Evolutionary conservation across 2,113 vertebrate species (phyloP).

Genomic region (Mobula hypostoma): DNA sequence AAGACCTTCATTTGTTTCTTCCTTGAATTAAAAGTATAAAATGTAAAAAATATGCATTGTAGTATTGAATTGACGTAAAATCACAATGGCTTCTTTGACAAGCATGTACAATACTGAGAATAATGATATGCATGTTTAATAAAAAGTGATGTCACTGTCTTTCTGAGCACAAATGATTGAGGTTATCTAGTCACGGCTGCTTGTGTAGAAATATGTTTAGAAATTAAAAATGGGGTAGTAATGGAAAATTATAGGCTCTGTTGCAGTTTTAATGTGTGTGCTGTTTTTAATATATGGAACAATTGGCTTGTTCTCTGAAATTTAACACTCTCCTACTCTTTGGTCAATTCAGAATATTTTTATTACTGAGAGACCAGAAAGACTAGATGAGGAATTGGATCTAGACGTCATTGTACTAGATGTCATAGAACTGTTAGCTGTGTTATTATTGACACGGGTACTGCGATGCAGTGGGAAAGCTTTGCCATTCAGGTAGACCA

Average conservation of each 20-base stretch:
- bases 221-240: neutral
- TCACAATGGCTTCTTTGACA: slow-evolving; percentile 26
- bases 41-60: neutral
- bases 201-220: neutral
- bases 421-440: neutral
- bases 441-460: too few relatives aligned
- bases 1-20: slow-evolving; percentile 18
- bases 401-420: neutral
- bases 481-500: too few relatives aligned
- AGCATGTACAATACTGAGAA: neutral
- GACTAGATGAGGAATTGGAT: neutral
- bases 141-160: neutral
- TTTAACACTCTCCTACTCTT: neutral
- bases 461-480: too few relatives aligned
- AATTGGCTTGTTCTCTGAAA: neutral
- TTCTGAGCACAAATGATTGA: slow-evolving; percentile 3
- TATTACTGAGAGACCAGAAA: neutral
- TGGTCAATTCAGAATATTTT: neutral
- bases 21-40: neutral
- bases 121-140: slow-evolving; percentile 6
- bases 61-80: neutral
- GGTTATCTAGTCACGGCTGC: neutral
- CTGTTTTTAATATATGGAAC: too few relatives aligned
- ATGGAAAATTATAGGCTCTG: neutral
- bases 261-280: too few relatives aligned